These are phyloP conservation scores for Calameuta idolon DNA, from an alignment of 2,888 invertebrate species.

Conservation along the genomic window DNA sequence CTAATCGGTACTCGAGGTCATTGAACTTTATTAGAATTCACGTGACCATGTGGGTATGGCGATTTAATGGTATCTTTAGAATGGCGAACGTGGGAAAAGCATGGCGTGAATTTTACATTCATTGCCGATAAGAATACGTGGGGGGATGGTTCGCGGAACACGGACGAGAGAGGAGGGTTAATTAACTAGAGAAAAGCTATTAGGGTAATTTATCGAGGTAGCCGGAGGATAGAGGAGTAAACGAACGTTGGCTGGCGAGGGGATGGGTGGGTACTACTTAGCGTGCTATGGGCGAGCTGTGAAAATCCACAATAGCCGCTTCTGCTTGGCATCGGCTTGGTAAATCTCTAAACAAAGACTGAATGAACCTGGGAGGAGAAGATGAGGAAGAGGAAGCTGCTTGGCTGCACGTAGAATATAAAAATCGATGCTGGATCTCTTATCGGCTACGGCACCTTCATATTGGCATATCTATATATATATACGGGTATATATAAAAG, in stretches of 20 bases:
- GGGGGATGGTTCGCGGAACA: not conserved
- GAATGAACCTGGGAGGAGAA: not conserved
- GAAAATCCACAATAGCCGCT: not conserved
- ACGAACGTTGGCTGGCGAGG: not conserved
- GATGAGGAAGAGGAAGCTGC: not conserved
- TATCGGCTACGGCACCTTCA: not conserved
- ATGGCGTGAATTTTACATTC: not conserved
- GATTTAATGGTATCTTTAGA: not conserved
- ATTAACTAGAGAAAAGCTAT: slow-evolving; percentile 45
- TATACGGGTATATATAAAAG: not conserved
- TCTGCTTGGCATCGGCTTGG: not conserved
- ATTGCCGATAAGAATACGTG: not conserved
- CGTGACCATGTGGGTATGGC: not conserved
- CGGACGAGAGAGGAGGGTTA: slow-evolving; percentile 28
- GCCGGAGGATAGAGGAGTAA: slow-evolving; percentile 25
- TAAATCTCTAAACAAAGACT: slow-evolving; percentile 5
- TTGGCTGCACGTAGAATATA: not conserved
- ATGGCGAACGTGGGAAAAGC: not conserved
- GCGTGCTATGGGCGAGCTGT: slow-evolving; percentile 4
- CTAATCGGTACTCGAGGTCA: not conserved
- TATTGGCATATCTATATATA: not conserved
- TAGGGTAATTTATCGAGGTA: slow-evolving; percentile 44
- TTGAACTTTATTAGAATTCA: not conserved
- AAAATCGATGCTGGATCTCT: slow-evolving; percentile 4
- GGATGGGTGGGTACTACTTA: not conserved